Conservation (phyloP, 2,113 vertebrate genomes). For the Sialia sialis region DNA sequence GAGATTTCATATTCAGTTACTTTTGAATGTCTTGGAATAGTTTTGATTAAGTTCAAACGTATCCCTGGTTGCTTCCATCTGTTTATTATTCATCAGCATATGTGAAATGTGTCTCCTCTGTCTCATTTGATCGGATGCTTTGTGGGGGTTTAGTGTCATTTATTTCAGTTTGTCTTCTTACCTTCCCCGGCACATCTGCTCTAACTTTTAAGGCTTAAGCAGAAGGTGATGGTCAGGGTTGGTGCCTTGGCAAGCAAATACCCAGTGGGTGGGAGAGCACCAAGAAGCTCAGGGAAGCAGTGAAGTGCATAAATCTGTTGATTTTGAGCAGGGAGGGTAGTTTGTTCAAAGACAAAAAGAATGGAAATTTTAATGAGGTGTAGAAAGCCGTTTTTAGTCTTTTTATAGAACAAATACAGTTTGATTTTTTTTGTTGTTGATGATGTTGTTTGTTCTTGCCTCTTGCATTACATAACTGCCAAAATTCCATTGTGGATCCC, state of each 20-base stretch:
- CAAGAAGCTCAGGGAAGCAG: background rate
- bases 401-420: slow-evolving; percentile 33
- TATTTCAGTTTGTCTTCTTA: background rate
- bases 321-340: background rate
- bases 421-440: background rate
- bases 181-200: background rate
- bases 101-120: background rate
- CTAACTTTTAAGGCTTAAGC: background rate
- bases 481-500: slow-evolving; percentile 10
- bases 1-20: background rate
- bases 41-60: background rate
- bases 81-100: slow-evolving; percentile 9
- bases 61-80: background rate
- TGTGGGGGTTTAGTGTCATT: background rate
- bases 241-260: background rate
- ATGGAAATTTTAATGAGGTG: slow-evolving; percentile 4
- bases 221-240: background rate
- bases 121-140: background rate
- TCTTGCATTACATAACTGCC: background rate
- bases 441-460: background rate
- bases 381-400: slow-evolving; percentile 13
- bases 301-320: background rate
- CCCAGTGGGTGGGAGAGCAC: background rate
- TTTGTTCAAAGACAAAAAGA: background rate
- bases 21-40: background rate